Evolutionary conservation across 2,797 vertebrate species (phyloP).

Genomic region (Stomatorhinus walkeri): DNA sequence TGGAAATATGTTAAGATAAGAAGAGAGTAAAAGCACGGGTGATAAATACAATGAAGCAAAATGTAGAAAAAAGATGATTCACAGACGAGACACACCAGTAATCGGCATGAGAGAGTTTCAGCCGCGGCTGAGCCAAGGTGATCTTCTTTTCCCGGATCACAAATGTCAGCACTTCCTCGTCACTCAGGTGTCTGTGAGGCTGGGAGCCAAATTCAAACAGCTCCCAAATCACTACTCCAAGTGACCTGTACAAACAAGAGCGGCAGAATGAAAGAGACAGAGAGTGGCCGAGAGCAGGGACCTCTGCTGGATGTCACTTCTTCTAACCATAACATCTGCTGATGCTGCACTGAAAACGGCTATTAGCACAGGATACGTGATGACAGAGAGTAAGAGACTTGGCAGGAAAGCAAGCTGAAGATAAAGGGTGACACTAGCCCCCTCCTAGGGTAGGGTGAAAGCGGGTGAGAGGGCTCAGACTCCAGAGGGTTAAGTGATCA

Average conservation of each 20-base stretch:
- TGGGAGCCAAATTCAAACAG: conserved; percentile 88
- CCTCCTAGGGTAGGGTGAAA: not conserved
- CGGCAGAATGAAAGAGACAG: conserved; percentile 12
- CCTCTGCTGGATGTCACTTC: not conserved
- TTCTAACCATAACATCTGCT: not conserved
- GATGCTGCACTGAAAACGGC: not conserved
- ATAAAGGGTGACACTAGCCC: not conserved
- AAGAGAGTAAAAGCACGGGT: not conserved
- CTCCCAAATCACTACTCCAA: conserved; percentile 90
- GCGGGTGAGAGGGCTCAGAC: not conserved
- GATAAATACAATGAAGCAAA: not conserved
- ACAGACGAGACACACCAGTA: conserved; percentile 69
- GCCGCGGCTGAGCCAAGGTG: conserved; percentile 80
- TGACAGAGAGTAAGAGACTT: not conserved
- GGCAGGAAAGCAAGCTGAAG: not conserved
- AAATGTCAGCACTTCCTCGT: conserved; percentile 83
- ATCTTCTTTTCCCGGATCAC: conserved; percentile 88
- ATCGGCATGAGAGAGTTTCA: conserved; percentile 82
- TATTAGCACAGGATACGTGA: not conserved
- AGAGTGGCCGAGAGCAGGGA: not conserved
- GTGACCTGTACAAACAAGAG: conserved; percentile 62
- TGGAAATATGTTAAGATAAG: not conserved
- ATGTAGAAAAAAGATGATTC: not conserved
- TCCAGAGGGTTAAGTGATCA: not conserved
- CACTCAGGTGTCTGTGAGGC: conserved; percentile 83